Conservation (phyloP, 53 echinoderm and acorn worm genomes). For the Astropecten irregularis region DNA sequence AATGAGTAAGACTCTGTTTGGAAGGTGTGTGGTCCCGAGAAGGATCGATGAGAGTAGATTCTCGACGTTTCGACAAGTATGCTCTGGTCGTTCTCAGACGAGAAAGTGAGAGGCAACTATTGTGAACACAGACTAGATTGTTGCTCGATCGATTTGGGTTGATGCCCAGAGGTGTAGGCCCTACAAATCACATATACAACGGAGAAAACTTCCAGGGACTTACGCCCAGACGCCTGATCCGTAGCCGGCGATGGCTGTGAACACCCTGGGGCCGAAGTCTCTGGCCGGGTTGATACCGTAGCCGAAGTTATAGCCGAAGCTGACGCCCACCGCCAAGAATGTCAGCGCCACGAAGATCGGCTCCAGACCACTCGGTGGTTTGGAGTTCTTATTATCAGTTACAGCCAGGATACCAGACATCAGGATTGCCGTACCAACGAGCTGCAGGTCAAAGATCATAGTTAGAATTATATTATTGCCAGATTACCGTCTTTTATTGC, state of each 20-base stretch:
- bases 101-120: too few species aligned
- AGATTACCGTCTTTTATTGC: too few species aligned
- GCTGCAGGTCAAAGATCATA: constrained; percentile 27
- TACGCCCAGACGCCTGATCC: constrained; percentile 72
- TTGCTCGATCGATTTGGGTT: too few species aligned
- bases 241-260: constrained; percentile 66
- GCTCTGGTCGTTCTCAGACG: too few species aligned
- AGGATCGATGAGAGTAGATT: too few species aligned
- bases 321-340: constrained; percentile 55
- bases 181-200: too few species aligned
- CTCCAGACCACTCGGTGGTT: constrained; percentile 70
- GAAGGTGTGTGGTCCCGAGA: too few species aligned
- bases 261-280: constrained; percentile 73
- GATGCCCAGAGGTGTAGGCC: too few species aligned
- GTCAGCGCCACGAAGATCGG: constrained; percentile 64
- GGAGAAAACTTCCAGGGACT: too few species aligned
- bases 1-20: too few species aligned
- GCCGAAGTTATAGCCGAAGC: constrained; percentile 71
- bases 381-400: constrained; percentile 71
- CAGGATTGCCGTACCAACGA: constrained; percentile 68
- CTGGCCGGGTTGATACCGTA: constrained; percentile 77
- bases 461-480: background rate
- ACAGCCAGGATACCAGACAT: constrained; percentile 69
- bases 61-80: too few species aligned
- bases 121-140: too few species aligned